Conservation (phyloP, 1,140 invertebrate species). For the Drosophila watanabei region DNA sequence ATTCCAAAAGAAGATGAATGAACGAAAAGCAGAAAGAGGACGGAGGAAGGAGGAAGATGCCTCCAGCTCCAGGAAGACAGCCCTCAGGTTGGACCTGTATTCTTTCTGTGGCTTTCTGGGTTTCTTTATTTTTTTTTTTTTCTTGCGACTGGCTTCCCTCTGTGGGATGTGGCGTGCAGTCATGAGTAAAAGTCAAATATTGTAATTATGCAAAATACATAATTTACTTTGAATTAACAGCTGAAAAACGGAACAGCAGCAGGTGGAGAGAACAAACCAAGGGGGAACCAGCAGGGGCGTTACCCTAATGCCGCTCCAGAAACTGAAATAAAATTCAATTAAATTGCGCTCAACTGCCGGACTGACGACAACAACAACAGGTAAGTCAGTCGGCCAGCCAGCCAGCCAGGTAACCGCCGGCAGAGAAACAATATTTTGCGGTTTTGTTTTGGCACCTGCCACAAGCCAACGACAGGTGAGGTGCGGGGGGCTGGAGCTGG, state of each 20-base stretch:
- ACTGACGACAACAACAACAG: constrained; percentile 15
- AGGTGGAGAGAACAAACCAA: constrained; percentile 15
- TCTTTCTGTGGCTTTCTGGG: constrained; percentile 7
- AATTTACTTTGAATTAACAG: constrained; percentile 84
- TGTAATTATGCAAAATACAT: constrained; percentile 84
- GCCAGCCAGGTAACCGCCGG: constrained; percentile 17
- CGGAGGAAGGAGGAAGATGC: constrained; percentile 30
- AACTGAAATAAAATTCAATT: constrained; percentile 82
- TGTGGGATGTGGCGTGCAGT: constrained; percentile 59
- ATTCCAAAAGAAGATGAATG: constrained; percentile 68
- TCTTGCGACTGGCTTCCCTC: constrained; percentile 9
- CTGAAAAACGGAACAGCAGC: constrained; percentile 60
- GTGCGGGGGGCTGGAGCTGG: not conserved
- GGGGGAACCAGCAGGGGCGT: constrained; percentile 49
- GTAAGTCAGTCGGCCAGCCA: not conserved
- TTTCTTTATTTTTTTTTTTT: not conserved
- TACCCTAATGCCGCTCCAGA: constrained; percentile 73
- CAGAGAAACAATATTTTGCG: constrained; percentile 54
- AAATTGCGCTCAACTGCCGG: constrained; percentile 68
- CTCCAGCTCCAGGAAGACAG: constrained; percentile 28
- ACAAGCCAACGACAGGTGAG: constrained; percentile 49
- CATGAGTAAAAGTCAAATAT: constrained; percentile 84
- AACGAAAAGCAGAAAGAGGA: constrained; percentile 46
- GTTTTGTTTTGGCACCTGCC: constrained; percentile 78
- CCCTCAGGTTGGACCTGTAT: not conserved